These are phyloP conservation scores for Podocnemis expansa DNA, from an alignment of 2,113 vertebrate genomes.

Conservation along the genomic window DNA sequence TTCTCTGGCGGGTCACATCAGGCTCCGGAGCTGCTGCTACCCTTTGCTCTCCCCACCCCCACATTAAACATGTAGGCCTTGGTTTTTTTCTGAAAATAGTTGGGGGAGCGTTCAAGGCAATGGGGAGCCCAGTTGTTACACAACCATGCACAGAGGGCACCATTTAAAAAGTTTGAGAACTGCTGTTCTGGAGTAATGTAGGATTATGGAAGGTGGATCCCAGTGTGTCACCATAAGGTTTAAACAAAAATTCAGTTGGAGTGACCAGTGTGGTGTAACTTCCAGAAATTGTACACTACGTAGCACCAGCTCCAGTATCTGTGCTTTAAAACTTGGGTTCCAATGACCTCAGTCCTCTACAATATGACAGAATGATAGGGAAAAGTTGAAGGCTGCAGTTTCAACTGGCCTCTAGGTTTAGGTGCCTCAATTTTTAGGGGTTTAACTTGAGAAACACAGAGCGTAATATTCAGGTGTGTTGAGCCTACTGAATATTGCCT, in stretches of 20 bases:
- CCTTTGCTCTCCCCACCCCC: too few species aligned
- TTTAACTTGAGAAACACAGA: not conserved
- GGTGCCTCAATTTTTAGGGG: accelerated
- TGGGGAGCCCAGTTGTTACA: too few species aligned
- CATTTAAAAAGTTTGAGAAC: too few species aligned
- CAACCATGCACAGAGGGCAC: too few species aligned
- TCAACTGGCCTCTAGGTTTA: accelerated
- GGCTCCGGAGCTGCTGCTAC: too few species aligned
- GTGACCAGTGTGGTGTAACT: not conserved
- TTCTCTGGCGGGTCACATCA: too few species aligned
- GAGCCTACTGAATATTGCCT: not conserved
- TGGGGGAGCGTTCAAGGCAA: too few species aligned
- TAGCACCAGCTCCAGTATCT: not conserved
- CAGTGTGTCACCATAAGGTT: not conserved
- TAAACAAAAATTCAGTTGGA: not conserved
- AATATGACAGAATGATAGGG: not conserved
- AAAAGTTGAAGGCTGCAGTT: not conserved
- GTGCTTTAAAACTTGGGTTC: not conserved
- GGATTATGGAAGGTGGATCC: not conserved
- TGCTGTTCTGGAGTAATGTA: not conserved
- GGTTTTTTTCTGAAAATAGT: too few species aligned
- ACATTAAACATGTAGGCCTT: too few species aligned
- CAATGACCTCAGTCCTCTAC: not conserved
- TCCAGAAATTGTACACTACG: not conserved
- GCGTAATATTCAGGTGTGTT: accelerated